These are phyloP conservation scores for Chascanopsetta lugubris DNA, from an alignment of 2,113 vertebrate genomes.

Conservation along the genomic window DNA sequence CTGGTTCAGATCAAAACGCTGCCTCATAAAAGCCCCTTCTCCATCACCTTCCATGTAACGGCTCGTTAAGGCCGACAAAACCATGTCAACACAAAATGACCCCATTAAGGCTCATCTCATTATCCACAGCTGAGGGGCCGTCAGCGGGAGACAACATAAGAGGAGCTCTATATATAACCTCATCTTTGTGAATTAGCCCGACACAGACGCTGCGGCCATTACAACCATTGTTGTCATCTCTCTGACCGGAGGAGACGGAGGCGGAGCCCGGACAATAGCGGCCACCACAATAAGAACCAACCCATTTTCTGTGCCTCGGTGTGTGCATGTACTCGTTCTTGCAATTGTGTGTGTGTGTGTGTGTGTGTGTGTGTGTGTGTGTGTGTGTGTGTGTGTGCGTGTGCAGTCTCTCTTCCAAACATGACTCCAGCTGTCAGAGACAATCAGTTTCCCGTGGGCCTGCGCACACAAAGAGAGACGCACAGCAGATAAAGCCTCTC, in stretches of 20 bases:
- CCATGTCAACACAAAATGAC: conserved; percentile 67
- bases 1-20: conserved; percentile 41
- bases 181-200: conserved; percentile 67
- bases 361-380: background rate
- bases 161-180: conserved; percentile 65
- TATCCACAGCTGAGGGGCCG: conserved; percentile 67
- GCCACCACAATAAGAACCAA: conserved; percentile 45
- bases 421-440: conserved; percentile 35
- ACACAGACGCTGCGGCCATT: conserved; percentile 48
- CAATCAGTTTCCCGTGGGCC: conserved; percentile 38
- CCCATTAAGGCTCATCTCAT: conserved; percentile 71
- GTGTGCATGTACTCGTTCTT: conserved; percentile 7
- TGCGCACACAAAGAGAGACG: conserved; percentile 19
- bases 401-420: conserved; percentile 19
- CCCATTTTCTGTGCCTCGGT: conserved; percentile 42
- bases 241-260: conserved; percentile 37
- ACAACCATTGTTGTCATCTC: conserved; percentile 60
- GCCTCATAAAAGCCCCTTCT: conserved; percentile 50
- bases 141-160: conserved; percentile 64
- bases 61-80: conserved; percentile 71
- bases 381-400: conserved; percentile 4
- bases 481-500: background rate
- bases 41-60: conserved; percentile 69
- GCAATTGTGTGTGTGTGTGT: conserved; percentile 3
- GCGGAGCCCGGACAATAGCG: conserved; percentile 46